Base-by-base conservation (phyloP, 2,113 vertebrate genomes). In the Pipa parva region DNA sequence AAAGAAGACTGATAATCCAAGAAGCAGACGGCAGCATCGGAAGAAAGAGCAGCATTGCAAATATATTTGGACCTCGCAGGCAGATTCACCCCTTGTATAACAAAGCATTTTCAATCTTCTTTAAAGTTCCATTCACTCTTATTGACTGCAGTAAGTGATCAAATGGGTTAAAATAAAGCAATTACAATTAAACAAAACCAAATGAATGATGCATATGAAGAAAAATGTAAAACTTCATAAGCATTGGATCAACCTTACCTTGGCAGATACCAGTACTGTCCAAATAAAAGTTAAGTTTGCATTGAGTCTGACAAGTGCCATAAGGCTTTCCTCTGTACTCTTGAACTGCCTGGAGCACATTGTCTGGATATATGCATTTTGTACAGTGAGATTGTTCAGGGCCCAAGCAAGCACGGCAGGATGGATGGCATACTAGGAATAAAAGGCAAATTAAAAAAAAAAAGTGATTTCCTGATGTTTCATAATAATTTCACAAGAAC, bases 361-460 rank as follows among this genome's bases (percentile, higher is more conserved):
- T 81, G 49, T 86, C 84, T 0, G 85, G 83, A 1, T 80, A 87
- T 55, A 62, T 63, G 71, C 97, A 99, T 17, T 2, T 73, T 3
- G 80, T 80, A 54, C 95, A 97, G 21, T 78, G 87, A 0, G 83
- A 83, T 3, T 74, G 56, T 3, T 84, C 77, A 0, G 91, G 90
- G 1, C 97, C 95, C 0, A 88, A 1, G 10, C 97, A 99, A 1
- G 85, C 74, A 1, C 76, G 86, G 52, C 97, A 99, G 24, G 92
- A 92, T 0, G 80, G 77, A 20, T 96, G 92, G 31, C 95, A 98
- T 37, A 84, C 97, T 99, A 73, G 1, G 48, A 27, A 68, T 17
- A 59, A 0, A 1, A 54, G 20, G 17, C 17, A 4, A 67, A 58
- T 17, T 28, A 28, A 25, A 51, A 31, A 59, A 51, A 10, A 50